Conservation (phyloP, 2,797 vertebrate species). For the Paguma larvata region DNA sequence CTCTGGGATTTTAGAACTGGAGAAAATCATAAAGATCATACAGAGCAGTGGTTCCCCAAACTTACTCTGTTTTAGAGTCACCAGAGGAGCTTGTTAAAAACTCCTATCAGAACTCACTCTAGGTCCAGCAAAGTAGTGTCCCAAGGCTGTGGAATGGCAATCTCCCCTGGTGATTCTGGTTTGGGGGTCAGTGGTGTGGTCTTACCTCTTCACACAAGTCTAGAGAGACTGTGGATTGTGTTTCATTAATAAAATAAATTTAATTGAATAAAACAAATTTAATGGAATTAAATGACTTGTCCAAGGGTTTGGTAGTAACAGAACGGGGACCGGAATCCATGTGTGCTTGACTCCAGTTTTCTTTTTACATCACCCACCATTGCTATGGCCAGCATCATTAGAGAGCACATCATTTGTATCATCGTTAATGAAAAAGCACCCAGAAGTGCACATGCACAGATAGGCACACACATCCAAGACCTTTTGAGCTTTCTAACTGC, state of each 20-base stretch:
- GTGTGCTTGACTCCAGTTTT: neutral
- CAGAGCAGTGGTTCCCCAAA: neutral
- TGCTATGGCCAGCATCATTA: neutral
- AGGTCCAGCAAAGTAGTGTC: neutral
- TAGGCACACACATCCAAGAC: neutral
- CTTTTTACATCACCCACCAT: neutral
- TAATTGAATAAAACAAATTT: slow-evolving; percentile 26
- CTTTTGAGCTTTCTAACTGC: neutral
- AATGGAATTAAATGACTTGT: slow-evolving; percentile 36
- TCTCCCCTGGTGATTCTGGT: neutral
- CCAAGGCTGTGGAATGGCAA: neutral
- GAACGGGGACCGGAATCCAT: neutral
- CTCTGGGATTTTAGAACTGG: neutral
- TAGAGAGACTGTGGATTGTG: neutral
- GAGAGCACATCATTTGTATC: neutral
- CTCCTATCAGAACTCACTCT: neutral
- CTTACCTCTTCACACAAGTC: neutral
- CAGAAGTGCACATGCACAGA: neutral
- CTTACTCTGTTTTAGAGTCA: slow-evolving; percentile 6
- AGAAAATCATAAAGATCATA: neutral
- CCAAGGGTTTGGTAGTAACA: neutral
- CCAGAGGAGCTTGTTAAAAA: neutral
- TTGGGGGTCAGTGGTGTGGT: neutral
- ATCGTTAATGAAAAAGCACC: neutral
- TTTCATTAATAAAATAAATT: neutral